Evolutionary conservation across 2,888 invertebrate genomes (phyloP).

Genomic region (Ecliptopera silaceata): DNA sequence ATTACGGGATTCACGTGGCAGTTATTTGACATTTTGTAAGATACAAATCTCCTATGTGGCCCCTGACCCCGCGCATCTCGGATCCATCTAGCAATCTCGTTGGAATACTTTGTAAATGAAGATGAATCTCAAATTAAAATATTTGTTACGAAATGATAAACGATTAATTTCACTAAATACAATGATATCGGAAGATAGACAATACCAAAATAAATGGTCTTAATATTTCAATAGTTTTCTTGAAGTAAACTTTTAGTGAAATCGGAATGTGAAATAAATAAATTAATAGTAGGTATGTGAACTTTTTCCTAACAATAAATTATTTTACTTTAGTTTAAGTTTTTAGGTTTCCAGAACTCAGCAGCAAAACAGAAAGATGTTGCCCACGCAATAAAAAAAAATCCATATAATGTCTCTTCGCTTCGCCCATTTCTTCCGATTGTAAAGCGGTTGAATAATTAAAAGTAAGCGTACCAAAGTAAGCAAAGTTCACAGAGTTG

Average conservation of each 20-base stretch:
- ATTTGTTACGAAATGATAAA: neutral
- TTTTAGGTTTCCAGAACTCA: too few relatives aligned
- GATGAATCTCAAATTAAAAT: neutral
- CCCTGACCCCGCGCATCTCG: constrained; percentile 49
- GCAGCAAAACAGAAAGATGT: too few relatives aligned
- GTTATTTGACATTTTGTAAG: constrained; percentile 61
- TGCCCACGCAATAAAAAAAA: too few relatives aligned
- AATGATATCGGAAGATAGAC: too few relatives aligned
- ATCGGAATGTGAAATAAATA: too few relatives aligned
- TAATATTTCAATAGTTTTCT: too few relatives aligned
- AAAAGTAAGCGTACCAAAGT: neutral
- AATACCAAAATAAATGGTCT: too few relatives aligned
- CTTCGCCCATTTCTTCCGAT: neutral
- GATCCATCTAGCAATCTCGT: constrained; percentile 21
- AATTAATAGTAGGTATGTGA: too few relatives aligned
- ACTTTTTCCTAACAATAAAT: too few relatives aligned
- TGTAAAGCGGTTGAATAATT: neutral
- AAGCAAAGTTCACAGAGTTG: constrained; percentile 28
- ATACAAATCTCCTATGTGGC: constrained; percentile 48
- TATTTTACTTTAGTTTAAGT: too few relatives aligned
- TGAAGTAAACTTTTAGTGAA: too few relatives aligned
- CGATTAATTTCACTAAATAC: neutral
- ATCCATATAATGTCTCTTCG: too few relatives aligned
- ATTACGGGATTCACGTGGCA: constrained; percentile 46
- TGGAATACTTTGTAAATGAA: neutral